Evolutionary conservation across 2,113 vertebrate species (phyloP).

Genomic region (Axis porcinus): DNA sequence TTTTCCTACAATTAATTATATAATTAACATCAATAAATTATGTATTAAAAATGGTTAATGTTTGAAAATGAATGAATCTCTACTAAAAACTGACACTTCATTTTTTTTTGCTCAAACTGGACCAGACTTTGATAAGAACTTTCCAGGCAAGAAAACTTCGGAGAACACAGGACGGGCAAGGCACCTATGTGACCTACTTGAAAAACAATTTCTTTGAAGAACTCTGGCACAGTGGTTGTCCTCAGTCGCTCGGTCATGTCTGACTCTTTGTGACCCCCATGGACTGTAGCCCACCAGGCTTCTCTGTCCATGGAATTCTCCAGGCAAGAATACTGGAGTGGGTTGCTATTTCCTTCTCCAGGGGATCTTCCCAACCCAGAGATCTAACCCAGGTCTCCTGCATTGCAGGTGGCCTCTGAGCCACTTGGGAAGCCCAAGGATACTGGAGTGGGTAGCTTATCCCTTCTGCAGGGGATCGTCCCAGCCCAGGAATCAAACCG

Average conservation of each 20-base stretch:
- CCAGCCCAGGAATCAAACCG: not conserved
- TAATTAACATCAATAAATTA: not conserved
- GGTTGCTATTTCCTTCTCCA: not conserved
- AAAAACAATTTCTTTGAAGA: not conserved
- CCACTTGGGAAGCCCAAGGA: not conserved
- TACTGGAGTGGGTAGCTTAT: not conserved
- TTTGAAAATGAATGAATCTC: not conserved
- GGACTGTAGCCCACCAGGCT: not conserved
- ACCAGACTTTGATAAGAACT: not conserved
- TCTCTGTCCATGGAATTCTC: not conserved
- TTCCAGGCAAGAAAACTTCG: not conserved
- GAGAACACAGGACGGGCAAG: not conserved
- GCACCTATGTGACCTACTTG: not conserved
- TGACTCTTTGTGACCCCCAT: not conserved
- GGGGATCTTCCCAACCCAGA: not conserved
- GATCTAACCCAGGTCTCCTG: not conserved
- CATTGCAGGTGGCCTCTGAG: not conserved
- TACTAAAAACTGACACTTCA: not conserved
- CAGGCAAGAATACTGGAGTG: not conserved
- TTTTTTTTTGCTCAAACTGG: not conserved
- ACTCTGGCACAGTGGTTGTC: not conserved
- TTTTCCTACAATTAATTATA: not conserved
- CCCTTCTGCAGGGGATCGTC: not conserved
- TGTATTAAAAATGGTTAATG: not conserved
- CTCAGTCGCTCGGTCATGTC: not conserved